A percentile compares a stretch with the other conserved stretches of the same genome.
Conservation (phyloP, 2,797 vertebrate genomes). For the Chaetophractus vellerosus region DNA sequence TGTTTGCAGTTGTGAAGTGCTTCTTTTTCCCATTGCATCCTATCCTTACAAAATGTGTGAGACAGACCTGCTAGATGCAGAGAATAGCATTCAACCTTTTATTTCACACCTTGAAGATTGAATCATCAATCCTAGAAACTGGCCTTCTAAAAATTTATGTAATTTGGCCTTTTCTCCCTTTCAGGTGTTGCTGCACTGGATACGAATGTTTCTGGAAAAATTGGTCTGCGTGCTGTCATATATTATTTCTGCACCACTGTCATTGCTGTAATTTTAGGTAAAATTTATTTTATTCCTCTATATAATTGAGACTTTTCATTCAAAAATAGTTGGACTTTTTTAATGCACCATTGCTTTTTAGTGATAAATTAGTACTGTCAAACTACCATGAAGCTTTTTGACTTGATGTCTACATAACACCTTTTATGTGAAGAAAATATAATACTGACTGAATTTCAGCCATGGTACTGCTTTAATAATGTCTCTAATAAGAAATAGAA, state of each 20-base stretch:
- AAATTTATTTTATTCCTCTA: constrained; percentile 65
- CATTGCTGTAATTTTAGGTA: constrained; percentile 97
- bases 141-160: constrained; percentile 4
- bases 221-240: constrained; percentile 95
- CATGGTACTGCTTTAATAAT: background rate
- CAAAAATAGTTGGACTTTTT: constrained; percentile 48
- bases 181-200: constrained; percentile 98
- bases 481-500: background rate
- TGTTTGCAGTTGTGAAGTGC: background rate
- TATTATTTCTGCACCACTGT: constrained; percentile 98
- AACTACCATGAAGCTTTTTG: background rate
- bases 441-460: constrained; percentile 5
- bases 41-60: background rate
- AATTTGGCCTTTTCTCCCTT: constrained; percentile 42
- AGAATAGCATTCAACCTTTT: background rate
- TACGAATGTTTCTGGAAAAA: constrained; percentile 96
- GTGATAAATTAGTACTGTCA: constrained; percentile 49
- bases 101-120: background rate
- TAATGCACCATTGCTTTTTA: constrained; percentile 11
- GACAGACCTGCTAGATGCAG: background rate
- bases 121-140: background rate
- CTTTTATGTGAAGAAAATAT: constrained; percentile 53
- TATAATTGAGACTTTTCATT: constrained; percentile 4
- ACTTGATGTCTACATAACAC: background rate
- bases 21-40: background rate